A percentile compares a stretch with the other conserved stretches of the same genome.
Conservation (phyloP, 2,797 vertebrate species). For the Mus spretus region DNA sequence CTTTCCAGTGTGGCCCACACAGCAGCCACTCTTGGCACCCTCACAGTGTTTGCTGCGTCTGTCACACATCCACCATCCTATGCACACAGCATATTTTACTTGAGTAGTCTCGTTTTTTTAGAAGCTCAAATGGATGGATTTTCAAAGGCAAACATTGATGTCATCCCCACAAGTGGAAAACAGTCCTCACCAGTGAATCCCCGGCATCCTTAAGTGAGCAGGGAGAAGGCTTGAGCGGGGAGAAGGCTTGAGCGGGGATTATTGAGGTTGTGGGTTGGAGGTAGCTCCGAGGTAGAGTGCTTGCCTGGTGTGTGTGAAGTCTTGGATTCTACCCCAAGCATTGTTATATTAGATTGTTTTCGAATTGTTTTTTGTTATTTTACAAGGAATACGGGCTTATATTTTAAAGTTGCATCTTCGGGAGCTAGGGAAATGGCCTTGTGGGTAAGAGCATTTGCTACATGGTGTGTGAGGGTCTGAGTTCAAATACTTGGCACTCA, state of each 20-base stretch:
- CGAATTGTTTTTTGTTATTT: background rate
- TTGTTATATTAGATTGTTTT: background rate
- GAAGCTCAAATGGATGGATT: background rate
- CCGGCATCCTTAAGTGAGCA: background rate
- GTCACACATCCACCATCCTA: background rate
- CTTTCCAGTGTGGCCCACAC: background rate
- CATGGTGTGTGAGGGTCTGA: background rate
- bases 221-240: background rate
- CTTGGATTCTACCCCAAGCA: background rate
- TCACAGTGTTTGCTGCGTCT: background rate
- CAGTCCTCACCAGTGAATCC: background rate
- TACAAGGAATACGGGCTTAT: background rate
- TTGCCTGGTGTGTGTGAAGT: background rate
- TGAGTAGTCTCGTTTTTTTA: slow-evolving; percentile 1
- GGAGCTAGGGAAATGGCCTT: background rate
- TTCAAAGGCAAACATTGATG: background rate
- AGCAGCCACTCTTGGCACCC: background rate
- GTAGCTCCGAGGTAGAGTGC: background rate
- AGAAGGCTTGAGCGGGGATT: background rate
- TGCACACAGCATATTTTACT: background rate
- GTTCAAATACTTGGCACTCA: background rate
- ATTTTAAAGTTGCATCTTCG: background rate
- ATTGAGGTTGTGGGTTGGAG: background rate
- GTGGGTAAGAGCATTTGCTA: background rate
- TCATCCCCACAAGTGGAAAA: slow-evolving; percentile 17